Evolutionary conservation across 1,140 invertebrate genomes (phyloP).

Genomic region (Drosophila saltans): DNA sequence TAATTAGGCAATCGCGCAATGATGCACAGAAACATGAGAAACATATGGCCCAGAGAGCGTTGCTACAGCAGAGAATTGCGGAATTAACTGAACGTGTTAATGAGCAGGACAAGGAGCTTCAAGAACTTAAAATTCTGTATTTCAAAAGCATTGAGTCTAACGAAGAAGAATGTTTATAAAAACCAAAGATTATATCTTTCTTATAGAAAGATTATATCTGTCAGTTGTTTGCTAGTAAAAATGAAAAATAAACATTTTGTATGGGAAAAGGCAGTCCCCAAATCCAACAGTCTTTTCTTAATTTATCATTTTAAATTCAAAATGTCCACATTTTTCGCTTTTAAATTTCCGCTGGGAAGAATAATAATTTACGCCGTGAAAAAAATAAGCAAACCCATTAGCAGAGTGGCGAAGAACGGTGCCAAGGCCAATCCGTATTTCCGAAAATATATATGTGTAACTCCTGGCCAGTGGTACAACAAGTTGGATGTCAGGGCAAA

Average conservation of each 20-base stretch:
- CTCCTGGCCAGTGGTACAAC: conserved; percentile 48
- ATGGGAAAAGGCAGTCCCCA: neutral
- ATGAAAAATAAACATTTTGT: neutral
- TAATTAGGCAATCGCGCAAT: conserved; percentile 37
- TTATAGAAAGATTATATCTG: too few relatives aligned
- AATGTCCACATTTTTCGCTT: conserved; percentile 40
- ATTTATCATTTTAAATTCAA: neutral
- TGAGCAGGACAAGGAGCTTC: conserved; percentile 28
- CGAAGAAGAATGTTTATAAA: neutral
- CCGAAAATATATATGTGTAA: conserved; percentile 29
- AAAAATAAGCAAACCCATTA: conserved; percentile 35
- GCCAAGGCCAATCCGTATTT: conserved; percentile 35
- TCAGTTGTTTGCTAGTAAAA: too few relatives aligned
- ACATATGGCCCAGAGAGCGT: conserved; percentile 4
- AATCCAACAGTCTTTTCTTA: neutral
- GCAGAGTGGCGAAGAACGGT: conserved; percentile 12
- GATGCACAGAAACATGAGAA: conserved; percentile 23
- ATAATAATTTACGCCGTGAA: conserved; percentile 39
- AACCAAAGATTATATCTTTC: too few relatives aligned
- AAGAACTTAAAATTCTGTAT: conserved; percentile 17
- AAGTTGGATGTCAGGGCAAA: conserved; percentile 46
- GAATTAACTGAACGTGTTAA: conserved; percentile 27
- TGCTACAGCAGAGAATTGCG: conserved; percentile 20
- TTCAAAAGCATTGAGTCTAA: neutral
- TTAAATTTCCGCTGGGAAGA: conserved; percentile 52